Evolutionary conservation across 1,140 invertebrate species (phyloP), one percentile per base, ranked within the genome.

Genomic region (Brachionus rubens): DNA sequence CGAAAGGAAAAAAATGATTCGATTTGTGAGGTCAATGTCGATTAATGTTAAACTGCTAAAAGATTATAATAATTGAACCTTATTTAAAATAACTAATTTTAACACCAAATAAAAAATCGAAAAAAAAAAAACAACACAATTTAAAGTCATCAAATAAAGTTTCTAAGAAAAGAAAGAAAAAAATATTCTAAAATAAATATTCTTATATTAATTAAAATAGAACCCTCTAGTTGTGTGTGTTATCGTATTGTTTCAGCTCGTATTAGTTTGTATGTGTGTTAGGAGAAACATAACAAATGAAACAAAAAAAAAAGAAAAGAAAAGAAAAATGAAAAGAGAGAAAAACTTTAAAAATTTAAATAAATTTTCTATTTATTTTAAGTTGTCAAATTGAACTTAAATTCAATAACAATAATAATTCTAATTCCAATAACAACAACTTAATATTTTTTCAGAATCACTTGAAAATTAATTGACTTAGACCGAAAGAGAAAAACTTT

Each of bases 381-480:
- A 59, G 28, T 59, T 59, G 54, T 59, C 54, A 59, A 59, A 59
- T 59, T 59, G 36, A 40, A 59, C 54, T 33, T 59, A 59, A 59
- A 36, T 36, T 36, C 54, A 59, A 59, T 59, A 59, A 36, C 30
- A 59, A 59, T 16, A 16, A 36, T 36, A 36, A 36, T 36, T 36
- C 54, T 36, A 59, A 59, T 59, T 33, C 33, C 54, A 59, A 59
- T 33, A 59, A 36, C 30, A 59, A 59, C 54, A 16, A 36, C 30
- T 59, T 59, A 36, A 36, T 36, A 36, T 36, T 36, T n/a, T n/a
- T 36, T 36, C 33, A 33, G 54, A 59, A 59, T 59, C 54, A 59
- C 54, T 59, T 59, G 30, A 59, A 59, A 59, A 59, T 36, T 59
- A 59, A 59, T 59, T 59, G 54, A 59, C 54, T 59, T 36, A 59